Base-by-base conservation (phyloP, 2,113 vertebrate species). In the Mesoclemmys tuberculata region DNA sequence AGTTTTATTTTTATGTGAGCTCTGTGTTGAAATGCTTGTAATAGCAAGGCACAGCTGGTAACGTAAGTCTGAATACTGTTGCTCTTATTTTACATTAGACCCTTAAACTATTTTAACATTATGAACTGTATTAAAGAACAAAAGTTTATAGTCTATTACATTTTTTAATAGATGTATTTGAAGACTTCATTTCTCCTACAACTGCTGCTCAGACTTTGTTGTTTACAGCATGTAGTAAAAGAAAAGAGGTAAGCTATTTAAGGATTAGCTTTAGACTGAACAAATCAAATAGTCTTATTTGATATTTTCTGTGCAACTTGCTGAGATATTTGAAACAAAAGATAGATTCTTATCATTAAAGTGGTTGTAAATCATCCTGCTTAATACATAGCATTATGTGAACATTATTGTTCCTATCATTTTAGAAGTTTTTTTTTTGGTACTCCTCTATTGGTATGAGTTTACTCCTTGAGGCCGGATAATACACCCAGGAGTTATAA, bases 171-270 rank as follows among this genome's bases (percentile, higher is more conserved):
- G 99, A 99, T 97, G 99, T 99, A 18, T 99, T 99, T 96, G 99
- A 99, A 98, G 99, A 99, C 97, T 99, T 99, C 96, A 99, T 99
- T 97, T 99, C 99, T 95, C 99, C 99, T 91, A 99, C 99, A 85
- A 99, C 99, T 91, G 99, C 99, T 94, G 99, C 99, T 88, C 99
- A 99, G 97, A 99, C 99, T 0, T 98, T 99, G 92, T 98, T 99
- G 92, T 99, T 99, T 98, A 99, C 99, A 86, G 99, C 99, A 2
- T 99, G 99, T 98, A 99, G 99, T 98, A 99, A 99, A 98, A 99
- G 99, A 95, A 99, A 99, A 99, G 99, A 99, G 98, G 99, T 99
- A 95, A 96, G 98, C 85, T 92, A 31, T 77, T 92, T 80, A 91
- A 85, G 79, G 27, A 85, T 75, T 93, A 89, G 49, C 12, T 91